Evolutionary conservation across 1,140 invertebrate species (phyloP).

Genomic region (Heliconius congener): DNA sequence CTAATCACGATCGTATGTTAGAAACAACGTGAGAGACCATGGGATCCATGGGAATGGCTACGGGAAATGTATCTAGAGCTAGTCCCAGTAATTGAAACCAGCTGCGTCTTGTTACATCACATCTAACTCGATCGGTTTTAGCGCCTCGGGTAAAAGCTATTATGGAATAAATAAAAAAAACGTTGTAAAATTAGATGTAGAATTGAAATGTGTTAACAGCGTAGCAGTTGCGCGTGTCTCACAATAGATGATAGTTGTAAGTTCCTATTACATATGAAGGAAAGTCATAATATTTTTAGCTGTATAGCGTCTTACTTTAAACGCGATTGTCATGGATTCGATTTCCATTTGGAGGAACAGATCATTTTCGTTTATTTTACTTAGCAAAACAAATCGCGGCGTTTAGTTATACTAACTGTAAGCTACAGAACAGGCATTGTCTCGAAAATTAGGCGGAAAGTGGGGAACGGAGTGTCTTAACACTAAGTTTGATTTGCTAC

Average conservation of each 20-base stretch:
- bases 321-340: too few species aligned
- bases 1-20: slow-evolving; percentile 8
- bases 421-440: too few species aligned
- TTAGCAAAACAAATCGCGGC: too few species aligned
- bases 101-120: slow-evolving; percentile 3
- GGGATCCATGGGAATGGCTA: neutral
- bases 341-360: too few species aligned
- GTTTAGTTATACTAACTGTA: too few species aligned
- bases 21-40: neutral
- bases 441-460: too few species aligned
- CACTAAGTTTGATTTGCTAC: too few species aligned
- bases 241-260: neutral
- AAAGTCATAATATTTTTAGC: too few species aligned
- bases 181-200: neutral
- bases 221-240: neutral
- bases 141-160: neutral
- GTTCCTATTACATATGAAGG: neutral
- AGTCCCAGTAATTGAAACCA: neutral
- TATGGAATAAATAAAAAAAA: neutral
- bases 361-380: too few species aligned
- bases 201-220: neutral
- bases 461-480: too few species aligned
- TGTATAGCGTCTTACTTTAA: too few species aligned
- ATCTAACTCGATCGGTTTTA: neutral
- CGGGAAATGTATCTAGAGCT: neutral